phyloP scores from a whole-genome alignment of 1,140 invertebrate genomes.

The Dinoponera quadriceps region DNA sequence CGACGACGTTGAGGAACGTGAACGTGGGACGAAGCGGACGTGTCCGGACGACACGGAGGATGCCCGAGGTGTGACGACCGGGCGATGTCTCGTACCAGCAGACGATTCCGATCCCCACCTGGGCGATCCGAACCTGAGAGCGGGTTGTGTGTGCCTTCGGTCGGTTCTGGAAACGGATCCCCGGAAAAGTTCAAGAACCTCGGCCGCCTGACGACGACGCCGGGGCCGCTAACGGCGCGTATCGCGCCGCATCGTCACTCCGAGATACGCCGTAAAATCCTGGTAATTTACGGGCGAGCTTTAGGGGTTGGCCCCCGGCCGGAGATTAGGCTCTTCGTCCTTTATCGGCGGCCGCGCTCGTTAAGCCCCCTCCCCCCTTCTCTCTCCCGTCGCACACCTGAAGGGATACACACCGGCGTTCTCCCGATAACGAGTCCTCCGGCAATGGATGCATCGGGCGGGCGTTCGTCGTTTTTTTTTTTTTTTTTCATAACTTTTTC shows the following conservation, averaged over 20 bases:
- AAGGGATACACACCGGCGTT: too few relatives aligned
- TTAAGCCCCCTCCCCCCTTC: too few relatives aligned
- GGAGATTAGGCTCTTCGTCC: background rate
- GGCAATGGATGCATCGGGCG: too few relatives aligned
- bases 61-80: conserved; percentile 68
- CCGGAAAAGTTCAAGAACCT: conserved; percentile 75
- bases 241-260: conserved; percentile 13
- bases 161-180: conserved; percentile 64
- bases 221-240: conserved; percentile 25
- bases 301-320: background rate
- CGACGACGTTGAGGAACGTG: conserved; percentile 21
- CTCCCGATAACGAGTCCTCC: too few relatives aligned
- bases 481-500: too few relatives aligned
- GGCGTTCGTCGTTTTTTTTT: too few relatives aligned
- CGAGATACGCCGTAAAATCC: conserved; percentile 15
- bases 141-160: conserved; percentile 35
- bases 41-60: conserved; percentile 69
- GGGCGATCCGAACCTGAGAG: conserved; percentile 43
- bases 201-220: conserved; percentile 7
- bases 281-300: conserved; percentile 20
- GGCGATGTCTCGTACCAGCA: conserved; percentile 62
- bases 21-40: conserved; percentile 18
- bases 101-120: conserved; percentile 72
- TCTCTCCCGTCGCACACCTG: too few relatives aligned
- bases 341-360: background rate